Evolutionary conservation across 1,140 invertebrate species (phyloP).

Genomic region (Drosophila ogumai): DNA sequence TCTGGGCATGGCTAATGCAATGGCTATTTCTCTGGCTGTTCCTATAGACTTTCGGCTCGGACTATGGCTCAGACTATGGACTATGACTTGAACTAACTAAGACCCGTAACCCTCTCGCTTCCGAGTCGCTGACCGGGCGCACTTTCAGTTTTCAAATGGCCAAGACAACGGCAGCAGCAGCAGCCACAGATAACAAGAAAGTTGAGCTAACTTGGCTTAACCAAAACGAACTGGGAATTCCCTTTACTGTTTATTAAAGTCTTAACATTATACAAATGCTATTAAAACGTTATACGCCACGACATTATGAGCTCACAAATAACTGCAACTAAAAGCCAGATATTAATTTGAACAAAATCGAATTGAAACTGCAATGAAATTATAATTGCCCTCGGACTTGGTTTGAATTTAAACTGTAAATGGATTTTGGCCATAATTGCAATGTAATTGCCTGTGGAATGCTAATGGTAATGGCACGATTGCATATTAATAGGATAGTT

Average conservation of each 20-base stretch:
- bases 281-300: constrained; percentile 4
- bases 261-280: constrained; percentile 3
- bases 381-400: constrained; percentile 2
- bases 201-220: background rate
- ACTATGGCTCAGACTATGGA: constrained; percentile 12
- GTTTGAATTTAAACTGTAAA: constrained; percentile 8
- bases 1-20: constrained; percentile 67
- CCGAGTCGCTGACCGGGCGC: constrained; percentile 61
- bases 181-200: constrained; percentile 72
- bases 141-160: constrained; percentile 80
- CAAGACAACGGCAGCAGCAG: constrained; percentile 64
- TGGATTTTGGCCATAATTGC: constrained; percentile 14
- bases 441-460: constrained; percentile 16
- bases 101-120: constrained; percentile 34
- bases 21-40: constrained; percentile 34
- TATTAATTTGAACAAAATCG: constrained; percentile 9
- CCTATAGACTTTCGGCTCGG: constrained; percentile 11
- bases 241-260: background rate
- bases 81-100: constrained; percentile 38
- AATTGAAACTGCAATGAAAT: constrained; percentile 18
- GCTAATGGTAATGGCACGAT: constrained; percentile 13
- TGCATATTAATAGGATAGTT: constrained; percentile 11
- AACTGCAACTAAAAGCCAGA: constrained; percentile 14
- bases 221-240: constrained; percentile 37
- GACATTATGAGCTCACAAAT: constrained; percentile 15